Evolutionary conservation across 2,888 invertebrate genomes (phyloP).

Genomic region (Apoderus coryli): DNA sequence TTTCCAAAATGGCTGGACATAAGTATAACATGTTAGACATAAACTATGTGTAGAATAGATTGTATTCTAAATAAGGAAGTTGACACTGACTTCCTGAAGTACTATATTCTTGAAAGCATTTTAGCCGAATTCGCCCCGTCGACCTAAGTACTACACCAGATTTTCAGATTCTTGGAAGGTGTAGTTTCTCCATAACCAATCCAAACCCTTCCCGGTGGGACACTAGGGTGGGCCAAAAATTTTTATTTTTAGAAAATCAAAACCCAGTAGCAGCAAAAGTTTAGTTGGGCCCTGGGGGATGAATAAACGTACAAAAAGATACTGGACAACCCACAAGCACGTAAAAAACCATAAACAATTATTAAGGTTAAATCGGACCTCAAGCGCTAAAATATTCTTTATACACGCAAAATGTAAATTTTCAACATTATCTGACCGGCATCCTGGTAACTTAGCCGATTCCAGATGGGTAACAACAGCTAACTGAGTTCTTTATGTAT

Average conservation of each 20-base stretch:
- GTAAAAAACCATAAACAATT: neutral
- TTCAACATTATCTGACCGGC: constrained; percentile 5
- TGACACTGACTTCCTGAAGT: no score
- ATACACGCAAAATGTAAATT: constrained; percentile 6
- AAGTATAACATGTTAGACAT: no score
- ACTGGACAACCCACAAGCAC: constrained; percentile 1
- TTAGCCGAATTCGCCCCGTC: no score
- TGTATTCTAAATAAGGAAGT: no score
- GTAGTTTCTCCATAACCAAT: no score
- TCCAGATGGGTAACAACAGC: constrained; percentile 10
- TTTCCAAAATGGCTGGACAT: no score
- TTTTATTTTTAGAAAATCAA: constrained; percentile 1
- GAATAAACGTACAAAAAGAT: constrained; percentile 1
- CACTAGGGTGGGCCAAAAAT: constrained; percentile 2
- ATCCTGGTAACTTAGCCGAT: constrained; percentile 8
- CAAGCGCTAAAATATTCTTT: constrained; percentile 2
- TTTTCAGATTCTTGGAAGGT: no score
- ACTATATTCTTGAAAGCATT: no score
- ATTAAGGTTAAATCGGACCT: constrained; percentile 2
- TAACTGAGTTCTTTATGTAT: constrained; percentile 11
- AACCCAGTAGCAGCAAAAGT: constrained; percentile 1
- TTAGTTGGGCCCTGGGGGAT: constrained; percentile 2
- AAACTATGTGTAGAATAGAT: no score
- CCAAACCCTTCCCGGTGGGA: no score
- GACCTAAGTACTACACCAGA: no score